These are phyloP conservation scores for Aphaenogaster ashmeadi DNA, from an alignment of 1,140 invertebrate genomes.

Conservation along the genomic window DNA sequence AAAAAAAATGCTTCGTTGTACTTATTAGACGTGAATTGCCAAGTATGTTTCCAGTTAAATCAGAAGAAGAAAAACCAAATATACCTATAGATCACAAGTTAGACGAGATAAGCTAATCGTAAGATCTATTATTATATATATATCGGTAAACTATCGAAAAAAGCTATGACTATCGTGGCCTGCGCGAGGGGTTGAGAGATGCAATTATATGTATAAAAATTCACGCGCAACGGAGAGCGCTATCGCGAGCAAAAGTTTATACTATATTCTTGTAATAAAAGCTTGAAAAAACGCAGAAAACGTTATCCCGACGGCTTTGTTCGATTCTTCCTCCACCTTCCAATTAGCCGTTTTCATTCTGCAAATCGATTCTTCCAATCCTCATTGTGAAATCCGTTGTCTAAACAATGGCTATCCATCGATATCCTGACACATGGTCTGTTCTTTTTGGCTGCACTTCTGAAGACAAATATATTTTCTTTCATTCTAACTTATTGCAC, in stretches of 20 bases:
- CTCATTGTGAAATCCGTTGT: background rate
- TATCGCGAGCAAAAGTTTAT: conserved; percentile 84
- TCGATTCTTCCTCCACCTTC: conserved; percentile 14
- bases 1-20: conserved; percentile 84
- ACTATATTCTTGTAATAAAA: conserved; percentile 88
- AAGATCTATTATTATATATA: conserved; percentile 81
- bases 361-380: conserved; percentile 2
- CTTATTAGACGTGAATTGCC: conserved; percentile 87
- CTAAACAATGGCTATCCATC: background rate
- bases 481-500: too few species aligned
- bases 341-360: conserved; percentile 2
- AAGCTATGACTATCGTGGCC: conserved; percentile 85
- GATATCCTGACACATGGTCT: background rate
- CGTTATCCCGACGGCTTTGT: background rate
- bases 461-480: too few species aligned
- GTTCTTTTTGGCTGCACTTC: too few species aligned
- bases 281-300: conserved; percentile 70
- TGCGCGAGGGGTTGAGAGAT: conserved; percentile 73
- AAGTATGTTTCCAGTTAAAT: conserved; percentile 86
- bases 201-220: conserved; percentile 78
- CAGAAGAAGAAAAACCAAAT: conserved; percentile 70
- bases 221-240: conserved; percentile 67
- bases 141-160: conserved; percentile 79
- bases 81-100: conserved; percentile 79
- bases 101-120: conserved; percentile 79